A percentile compares a stretch with the other conserved stretches of the same genome.
Evolutionary conservation across 2,888 invertebrate species (phyloP).

Genomic region (Metacarcinus magister): DNA sequence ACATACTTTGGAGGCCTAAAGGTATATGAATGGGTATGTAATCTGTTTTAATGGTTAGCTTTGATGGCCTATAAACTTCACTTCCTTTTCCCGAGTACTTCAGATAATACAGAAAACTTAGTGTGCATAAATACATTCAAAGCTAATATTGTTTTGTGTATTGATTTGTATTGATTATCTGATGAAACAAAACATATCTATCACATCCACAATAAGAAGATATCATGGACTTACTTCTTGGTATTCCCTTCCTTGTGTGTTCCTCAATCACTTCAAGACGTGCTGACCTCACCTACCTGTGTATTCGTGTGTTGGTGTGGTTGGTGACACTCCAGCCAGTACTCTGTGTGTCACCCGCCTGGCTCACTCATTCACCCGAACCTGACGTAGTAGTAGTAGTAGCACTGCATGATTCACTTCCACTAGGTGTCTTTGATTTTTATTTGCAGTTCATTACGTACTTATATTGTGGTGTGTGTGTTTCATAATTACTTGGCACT

Average conservation of each 20-base stretch:
- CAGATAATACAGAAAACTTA: neutral
- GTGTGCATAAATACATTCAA: neutral
- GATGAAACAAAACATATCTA: neutral
- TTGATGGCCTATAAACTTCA: neutral
- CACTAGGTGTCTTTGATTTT: neutral
- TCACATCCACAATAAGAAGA: neutral
- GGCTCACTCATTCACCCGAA: neutral
- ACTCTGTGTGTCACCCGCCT: neutral
- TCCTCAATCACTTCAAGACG: neutral
- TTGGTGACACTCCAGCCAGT: neutral
- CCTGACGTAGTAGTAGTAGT: neutral
- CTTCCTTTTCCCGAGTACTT: neutral
- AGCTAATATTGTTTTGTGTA: neutral
- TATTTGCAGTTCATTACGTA: neutral
- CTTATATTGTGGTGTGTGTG: too few species aligned
- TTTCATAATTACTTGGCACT: too few species aligned
- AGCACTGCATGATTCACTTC: neutral
- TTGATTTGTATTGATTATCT: neutral
- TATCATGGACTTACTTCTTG: neutral
- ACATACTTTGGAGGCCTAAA: neutral
- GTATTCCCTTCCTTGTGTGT: neutral
- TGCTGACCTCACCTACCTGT: neutral
- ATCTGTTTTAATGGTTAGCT: neutral
- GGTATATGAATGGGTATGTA: neutral
- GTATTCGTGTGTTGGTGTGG: neutral